phyloP scores from a whole-genome alignment of 2,888 invertebrate genomes.

The Anodontia alba region DNA sequence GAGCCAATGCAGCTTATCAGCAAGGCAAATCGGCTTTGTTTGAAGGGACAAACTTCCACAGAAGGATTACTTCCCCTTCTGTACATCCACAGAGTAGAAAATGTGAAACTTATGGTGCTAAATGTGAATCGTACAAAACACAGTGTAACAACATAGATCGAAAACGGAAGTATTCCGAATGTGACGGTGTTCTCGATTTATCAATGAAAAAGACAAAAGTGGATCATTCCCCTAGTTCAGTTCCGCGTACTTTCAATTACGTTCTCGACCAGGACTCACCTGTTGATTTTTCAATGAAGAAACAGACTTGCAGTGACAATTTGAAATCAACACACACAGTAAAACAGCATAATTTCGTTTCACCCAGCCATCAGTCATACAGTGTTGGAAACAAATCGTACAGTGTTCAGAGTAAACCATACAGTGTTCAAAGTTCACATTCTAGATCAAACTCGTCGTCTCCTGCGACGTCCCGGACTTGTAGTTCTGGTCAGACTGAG shows the following conservation, averaged over 20 bases:
- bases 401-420: no score
- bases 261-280: conserved; percentile 21
- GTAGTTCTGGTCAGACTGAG: no score
- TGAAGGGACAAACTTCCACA: neutral
- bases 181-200: conserved; percentile 47
- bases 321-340: neutral
- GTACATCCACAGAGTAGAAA: neutral
- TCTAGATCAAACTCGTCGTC: no score
- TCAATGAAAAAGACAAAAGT: conserved; percentile 47
- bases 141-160: neutral
- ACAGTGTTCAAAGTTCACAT: no score
- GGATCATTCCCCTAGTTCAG: neutral
- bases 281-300: conserved; percentile 55
- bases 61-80: neutral
- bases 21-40: conserved; percentile 7
- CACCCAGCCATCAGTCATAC: no score
- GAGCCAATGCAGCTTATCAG: neutral
- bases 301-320: neutral
- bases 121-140: neutral
- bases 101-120: no score
- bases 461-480: no score
- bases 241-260: neutral
- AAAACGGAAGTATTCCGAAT: conserved; percentile 48
- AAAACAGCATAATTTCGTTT: neutral
- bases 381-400: neutral